phyloP scores from a whole-genome alignment of 2,888 invertebrate genomes.

The Drosophila seclusa region DNA sequence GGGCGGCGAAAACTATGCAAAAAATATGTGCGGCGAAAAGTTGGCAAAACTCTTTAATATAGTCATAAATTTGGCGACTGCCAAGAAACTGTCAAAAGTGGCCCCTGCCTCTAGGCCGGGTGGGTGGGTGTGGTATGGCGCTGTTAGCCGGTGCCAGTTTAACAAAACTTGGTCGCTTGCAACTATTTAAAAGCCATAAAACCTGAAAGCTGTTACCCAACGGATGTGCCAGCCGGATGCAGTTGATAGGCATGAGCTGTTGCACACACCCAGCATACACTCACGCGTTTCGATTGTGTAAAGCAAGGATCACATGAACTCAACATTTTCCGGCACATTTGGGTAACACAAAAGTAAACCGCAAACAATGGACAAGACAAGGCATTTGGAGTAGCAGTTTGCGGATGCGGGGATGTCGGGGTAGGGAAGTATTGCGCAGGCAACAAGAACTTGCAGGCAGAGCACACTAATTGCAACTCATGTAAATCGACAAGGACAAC shows the following conservation, averaged over 20 bases:
- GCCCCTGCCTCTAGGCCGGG: slow-evolving; percentile 5
- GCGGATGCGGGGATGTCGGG: no score
- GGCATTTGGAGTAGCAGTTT: not conserved
- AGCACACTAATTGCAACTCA: slow-evolving; percentile 78
- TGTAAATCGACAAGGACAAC: slow-evolving; percentile 76
- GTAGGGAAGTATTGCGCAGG: slow-evolving; percentile 60
- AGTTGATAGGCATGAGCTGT: slow-evolving; percentile 69
- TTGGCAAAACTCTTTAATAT: slow-evolving; percentile 70
- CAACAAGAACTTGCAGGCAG: slow-evolving; percentile 63
- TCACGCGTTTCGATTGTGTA: slow-evolving; percentile 2
- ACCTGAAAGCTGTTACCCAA: slow-evolving; percentile 74
- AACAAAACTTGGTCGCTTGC: slow-evolving; percentile 44
- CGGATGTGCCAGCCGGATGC: slow-evolving; percentile 71
- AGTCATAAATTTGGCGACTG: slow-evolving; percentile 77
- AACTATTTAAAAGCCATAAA: slow-evolving; percentile 81
- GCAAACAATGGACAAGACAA: slow-evolving; percentile 62
- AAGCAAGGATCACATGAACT: slow-evolving; percentile 44
- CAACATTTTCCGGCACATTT: slow-evolving; percentile 73
- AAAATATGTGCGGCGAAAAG: slow-evolving; percentile 64
- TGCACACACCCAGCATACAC: slow-evolving; percentile 20
- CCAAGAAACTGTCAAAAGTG: slow-evolving; percentile 62
- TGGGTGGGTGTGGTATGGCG: not conserved
- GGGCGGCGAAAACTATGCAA: slow-evolving; percentile 70
- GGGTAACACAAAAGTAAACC: slow-evolving; percentile 66
- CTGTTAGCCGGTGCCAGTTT: not conserved